Percentiles rank a stretch among this genome's conserved stretches.
phyloP scores from a whole-genome alignment of 2,113 vertebrate genomes.

The Aegotheles bennettii region DNA sequence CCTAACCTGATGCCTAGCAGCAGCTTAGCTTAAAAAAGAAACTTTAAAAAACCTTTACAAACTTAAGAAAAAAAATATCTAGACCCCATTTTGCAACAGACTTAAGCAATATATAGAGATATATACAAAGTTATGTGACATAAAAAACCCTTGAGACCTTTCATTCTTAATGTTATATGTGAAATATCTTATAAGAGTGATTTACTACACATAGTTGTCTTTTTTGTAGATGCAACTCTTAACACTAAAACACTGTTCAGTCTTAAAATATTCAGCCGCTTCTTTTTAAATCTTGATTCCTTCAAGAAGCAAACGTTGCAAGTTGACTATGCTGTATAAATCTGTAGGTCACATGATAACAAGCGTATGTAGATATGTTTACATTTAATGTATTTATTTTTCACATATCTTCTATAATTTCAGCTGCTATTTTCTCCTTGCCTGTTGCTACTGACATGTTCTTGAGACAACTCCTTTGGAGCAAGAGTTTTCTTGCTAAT shows the following conservation, averaged over 20 bases:
- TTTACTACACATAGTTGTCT: neutral
- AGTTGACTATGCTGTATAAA: neutral
- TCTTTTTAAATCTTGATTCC: neutral
- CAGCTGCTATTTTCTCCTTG: neutral
- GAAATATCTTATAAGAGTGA: neutral
- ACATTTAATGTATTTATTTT: neutral
- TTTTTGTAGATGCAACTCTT: neutral
- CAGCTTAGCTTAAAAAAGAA: neutral
- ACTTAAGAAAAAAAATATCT: neutral
- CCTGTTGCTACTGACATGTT: neutral
- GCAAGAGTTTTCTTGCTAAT: neutral
- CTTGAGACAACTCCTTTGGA: neutral
- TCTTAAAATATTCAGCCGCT: neutral
- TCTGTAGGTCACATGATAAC: neutral
- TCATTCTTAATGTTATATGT: neutral
- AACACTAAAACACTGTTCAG: neutral
- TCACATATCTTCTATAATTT: neutral
- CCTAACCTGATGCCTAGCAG: neutral
- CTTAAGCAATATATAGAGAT: neutral
- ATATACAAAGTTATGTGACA: neutral
- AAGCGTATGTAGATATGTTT: neutral
- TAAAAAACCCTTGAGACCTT: neutral
- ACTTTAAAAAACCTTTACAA: neutral
- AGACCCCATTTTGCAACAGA: neutral
- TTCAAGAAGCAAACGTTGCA: neutral